Evolutionary conservation across 1,140 invertebrate genomes (phyloP).

Genomic region (Drosophila ambigua): DNA sequence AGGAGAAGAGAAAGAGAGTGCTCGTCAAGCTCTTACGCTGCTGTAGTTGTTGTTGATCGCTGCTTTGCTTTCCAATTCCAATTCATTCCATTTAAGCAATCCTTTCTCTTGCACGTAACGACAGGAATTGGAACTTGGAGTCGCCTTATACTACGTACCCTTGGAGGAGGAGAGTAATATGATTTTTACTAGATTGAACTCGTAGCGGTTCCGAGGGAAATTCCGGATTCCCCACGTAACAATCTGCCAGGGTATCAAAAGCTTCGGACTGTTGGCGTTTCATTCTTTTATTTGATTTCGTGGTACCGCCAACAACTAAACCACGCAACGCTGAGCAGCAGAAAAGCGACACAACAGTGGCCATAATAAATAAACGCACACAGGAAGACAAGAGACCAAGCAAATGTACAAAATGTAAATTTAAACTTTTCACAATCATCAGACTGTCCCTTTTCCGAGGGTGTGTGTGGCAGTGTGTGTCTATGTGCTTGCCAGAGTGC

Average conservation of each 20-base stretch:
- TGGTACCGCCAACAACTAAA: slow-evolving; percentile 10
- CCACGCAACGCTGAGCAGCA: slow-evolving; percentile 65
- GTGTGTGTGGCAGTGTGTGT: slow-evolving; percentile 20
- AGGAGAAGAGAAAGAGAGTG: slow-evolving; percentile 13
- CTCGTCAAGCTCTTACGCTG: too few species aligned
- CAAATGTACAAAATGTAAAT: slow-evolving; percentile 74
- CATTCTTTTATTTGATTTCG: slow-evolving; percentile 42
- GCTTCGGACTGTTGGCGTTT: slow-evolving; percentile 30
- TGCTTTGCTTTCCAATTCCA: background rate
- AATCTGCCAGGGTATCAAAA: too few species aligned
- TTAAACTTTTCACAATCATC: slow-evolving; percentile 73
- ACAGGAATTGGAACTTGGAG: slow-evolving; percentile 14
- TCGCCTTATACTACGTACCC: too few species aligned
- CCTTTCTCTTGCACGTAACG: background rate
- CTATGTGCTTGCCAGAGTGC: slow-evolving; percentile 27
- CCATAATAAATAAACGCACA: slow-evolving; percentile 55
- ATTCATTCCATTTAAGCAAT: slow-evolving; percentile 7
- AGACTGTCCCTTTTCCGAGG: slow-evolving; percentile 45
- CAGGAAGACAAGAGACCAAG: slow-evolving; percentile 45
- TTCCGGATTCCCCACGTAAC: too few species aligned
- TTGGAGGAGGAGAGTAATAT: too few species aligned
- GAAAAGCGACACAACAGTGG: slow-evolving; percentile 60
- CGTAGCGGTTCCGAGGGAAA: too few species aligned
- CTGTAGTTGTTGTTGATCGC: slow-evolving; percentile 12
- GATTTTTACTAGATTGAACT: too few species aligned